phyloP scores from a whole-genome alignment of 2,888 invertebrate species.

The Helicoverpa assulta region DNA sequence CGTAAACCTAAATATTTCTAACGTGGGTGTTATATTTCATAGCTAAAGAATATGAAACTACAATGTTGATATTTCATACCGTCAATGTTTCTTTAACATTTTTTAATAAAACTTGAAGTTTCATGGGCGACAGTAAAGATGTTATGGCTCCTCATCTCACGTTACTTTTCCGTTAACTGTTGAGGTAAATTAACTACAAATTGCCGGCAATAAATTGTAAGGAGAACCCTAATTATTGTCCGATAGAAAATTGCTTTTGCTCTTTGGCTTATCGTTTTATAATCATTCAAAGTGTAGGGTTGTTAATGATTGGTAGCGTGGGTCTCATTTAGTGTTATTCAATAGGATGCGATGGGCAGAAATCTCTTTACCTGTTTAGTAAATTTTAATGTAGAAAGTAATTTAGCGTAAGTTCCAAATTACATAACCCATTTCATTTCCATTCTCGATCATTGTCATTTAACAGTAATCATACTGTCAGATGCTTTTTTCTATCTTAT shows the following conservation, averaged over 20 bases:
- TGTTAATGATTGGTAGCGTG: neutral
- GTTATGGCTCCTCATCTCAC: conserved; percentile 49
- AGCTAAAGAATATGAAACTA: conserved; percentile 39
- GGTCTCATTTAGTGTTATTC: neutral
- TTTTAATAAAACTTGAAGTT: conserved; percentile 51
- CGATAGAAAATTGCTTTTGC: conserved; percentile 55
- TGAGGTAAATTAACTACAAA: conserved; percentile 72
- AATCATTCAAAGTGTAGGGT: neutral
- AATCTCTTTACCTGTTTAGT: neutral
- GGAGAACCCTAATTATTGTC: conserved; percentile 65
- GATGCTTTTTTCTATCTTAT: too few species aligned
- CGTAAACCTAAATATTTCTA: conserved; percentile 11
- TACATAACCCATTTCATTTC: too few species aligned
- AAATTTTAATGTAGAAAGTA: too few species aligned
- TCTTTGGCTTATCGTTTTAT: conserved; percentile 44
- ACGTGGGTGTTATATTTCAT: neutral
- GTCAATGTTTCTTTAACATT: conserved; percentile 35
- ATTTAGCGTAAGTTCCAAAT: too few species aligned
- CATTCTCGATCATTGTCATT: too few species aligned
- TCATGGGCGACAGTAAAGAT: conserved; percentile 47
- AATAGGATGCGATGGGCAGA: neutral
- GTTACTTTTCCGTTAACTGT: conserved; percentile 58
- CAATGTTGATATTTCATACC: conserved; percentile 41
- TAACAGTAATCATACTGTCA: too few species aligned
- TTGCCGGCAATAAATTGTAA: conserved; percentile 72